Evolutionary conservation across 2,113 vertebrate genomes (phyloP), one percentile per base, ranked within the genome.

Genomic region (Eublepharis macularius): DNA sequence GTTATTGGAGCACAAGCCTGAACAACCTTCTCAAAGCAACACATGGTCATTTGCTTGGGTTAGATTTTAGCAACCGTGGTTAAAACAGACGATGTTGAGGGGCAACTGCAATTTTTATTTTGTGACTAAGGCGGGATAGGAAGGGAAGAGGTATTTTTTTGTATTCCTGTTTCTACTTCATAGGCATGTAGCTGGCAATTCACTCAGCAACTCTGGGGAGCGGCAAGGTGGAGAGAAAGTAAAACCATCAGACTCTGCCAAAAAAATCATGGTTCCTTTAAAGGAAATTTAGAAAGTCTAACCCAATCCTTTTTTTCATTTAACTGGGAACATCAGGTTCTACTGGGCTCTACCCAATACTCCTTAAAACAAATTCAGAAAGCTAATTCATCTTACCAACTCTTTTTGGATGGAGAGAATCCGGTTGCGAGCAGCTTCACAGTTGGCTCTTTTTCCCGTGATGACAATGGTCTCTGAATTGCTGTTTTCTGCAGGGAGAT

Each of bases 401-500:
- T 99, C 98, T 87, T 99, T 99, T 94, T 99, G 99, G 91, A 99
- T 99, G 75, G 98, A 97, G 92, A 99, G 91, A 84, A 99, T 98
- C 63, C 98, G 97, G 91, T 89, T 97, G 47, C 98, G 96, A 80
- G 98, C 98, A 24, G 96, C 97, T 94, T 99, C 99, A 45, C 98
- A 99, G 96, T 99, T 98, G n/a, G 97, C 97, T 88, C 96, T 98
- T 96, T 99, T 99, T 90, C 99, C 99, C 0, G 98, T 99, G 94
- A 99, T 99, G 90, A 99, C 57, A n/a, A 99, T 99, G 93, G 98
- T 98, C 94, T 99, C 99, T 0, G 99, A 99, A 92, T 99, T 99
- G 95, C 98, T 99, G 89, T 99, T 99, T 93, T 99, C 98, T 78
- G 99, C 98, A 19, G 99, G 99, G 86, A 99, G 97, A 94, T 99